Evolutionary conservation across 2,888 invertebrate species (phyloP), one percentile per base, ranked within the genome.

Genomic region (Argyra leucocephala): DNA sequence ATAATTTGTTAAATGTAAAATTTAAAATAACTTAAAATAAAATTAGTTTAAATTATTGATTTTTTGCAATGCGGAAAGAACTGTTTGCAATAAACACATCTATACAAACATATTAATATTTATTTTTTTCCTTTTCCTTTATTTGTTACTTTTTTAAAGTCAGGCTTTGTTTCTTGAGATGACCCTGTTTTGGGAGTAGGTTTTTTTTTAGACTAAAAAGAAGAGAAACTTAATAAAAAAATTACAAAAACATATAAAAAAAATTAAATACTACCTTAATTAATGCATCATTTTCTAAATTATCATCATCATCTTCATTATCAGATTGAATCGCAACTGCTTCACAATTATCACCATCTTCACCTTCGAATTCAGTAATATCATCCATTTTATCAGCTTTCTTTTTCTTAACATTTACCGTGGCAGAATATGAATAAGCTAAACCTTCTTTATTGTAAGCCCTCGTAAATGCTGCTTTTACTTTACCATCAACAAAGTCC

Each of bases 391-490:
- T 75, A 21, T 75, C 77, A 1, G 79, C 80, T 61, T 83, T 84
- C 64, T 86, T 88, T 71, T 86, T 87, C 70, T 86, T 86, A 6
- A 85, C 76, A 1, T 82, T 80, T 6, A 84, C 81, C 60, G 83
- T 86, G 73, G 73, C 76, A 12, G 91, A 86, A 78, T 95, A 96
- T 0, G 95, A 92, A 65, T 91, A 84, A 65, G 89, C 83, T 62
- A 85, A 82, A 1, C 86, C 84, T 69, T 87, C 87, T 78, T 97
- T 97, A 79, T 98, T 99, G 78, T 93, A 95, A 0, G 89, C 83
- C 59, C 96, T 85, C 0, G 98, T 99, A 77, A 99, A 89, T 0
- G 96, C 93, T 0, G 95, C 87, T 82, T 98, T 98, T 0, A 93
- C 89, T 81, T 91, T 91, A 18, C 88, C 83, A 70, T 90, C 90